These are phyloP conservation scores for Glareola pratincola DNA, from an alignment of 2,113 vertebrate genomes.

Conservation along the genomic window DNA sequence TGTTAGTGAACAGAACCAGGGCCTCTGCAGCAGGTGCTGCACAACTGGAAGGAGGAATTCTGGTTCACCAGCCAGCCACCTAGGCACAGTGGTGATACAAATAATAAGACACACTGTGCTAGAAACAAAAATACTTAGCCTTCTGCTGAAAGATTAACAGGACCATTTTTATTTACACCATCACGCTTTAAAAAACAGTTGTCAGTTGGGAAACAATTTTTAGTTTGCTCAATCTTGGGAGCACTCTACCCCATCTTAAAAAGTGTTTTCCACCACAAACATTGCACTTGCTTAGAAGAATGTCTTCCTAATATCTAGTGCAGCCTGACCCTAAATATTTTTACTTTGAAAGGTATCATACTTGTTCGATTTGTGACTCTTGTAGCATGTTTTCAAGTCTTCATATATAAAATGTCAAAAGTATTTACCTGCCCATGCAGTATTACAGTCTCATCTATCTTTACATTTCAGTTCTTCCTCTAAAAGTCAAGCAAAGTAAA, in stretches of 20 bases:
- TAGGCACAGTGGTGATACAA: neutral
- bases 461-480: slow-evolving; percentile 56
- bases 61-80: neutral
- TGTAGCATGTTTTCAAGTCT: neutral
- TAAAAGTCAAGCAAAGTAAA: slow-evolving; percentile 42
- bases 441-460: slow-evolving; percentile 37
- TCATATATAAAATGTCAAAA: neutral
- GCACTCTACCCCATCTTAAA: neutral
- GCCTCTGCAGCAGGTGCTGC: neutral
- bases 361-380: neutral
- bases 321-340: neutral
- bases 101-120: neutral
- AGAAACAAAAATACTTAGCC: neutral
- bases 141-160: neutral
- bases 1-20: neutral
- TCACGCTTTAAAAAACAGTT: neutral
- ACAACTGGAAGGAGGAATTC: neutral
- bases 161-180: neutral
- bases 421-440: slow-evolving; percentile 32
- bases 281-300: neutral
- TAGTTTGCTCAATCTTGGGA: neutral
- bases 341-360: neutral
- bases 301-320: neutral
- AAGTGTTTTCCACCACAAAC: neutral
- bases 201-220: neutral